Conservation (phyloP, 2,797 vertebrate species). For the Streptopelia turtur region DNA sequence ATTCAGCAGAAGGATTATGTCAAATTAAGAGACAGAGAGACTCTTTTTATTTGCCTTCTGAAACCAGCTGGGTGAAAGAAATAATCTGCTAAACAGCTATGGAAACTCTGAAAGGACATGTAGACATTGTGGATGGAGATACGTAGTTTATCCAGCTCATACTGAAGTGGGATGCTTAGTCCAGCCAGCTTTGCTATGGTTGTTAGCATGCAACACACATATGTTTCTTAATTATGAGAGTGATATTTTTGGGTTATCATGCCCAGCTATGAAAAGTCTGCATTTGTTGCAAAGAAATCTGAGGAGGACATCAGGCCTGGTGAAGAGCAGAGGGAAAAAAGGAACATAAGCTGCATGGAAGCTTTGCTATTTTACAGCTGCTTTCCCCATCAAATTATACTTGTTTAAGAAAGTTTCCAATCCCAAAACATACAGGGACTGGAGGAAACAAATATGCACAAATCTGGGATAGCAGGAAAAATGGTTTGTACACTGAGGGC, state of each 20-base stretch:
- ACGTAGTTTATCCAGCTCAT: not conserved
- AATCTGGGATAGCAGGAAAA: not conserved
- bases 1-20: not conserved
- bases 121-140: not conserved
- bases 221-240: not conserved
- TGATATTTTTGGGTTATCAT: conserved; percentile 3
- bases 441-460: not conserved
- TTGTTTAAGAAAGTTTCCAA: not conserved
- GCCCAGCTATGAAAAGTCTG: not conserved
- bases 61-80: not conserved
- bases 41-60: not conserved
- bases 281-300: not conserved
- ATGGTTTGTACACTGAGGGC: not conserved
- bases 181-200: not conserved
- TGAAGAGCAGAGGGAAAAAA: not conserved
- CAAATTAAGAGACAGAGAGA: not conserved
- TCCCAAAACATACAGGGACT: not conserved
- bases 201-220: not conserved
- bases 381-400: not conserved
- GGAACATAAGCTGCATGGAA: not conserved
- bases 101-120: not conserved
- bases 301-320: not conserved
- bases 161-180: not conserved
- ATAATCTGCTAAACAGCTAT: not conserved
- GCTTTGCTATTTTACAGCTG: not conserved